These are phyloP conservation scores for Endomychus coccineus DNA, from an alignment of 2,888 invertebrate species.

Conservation along the genomic window DNA sequence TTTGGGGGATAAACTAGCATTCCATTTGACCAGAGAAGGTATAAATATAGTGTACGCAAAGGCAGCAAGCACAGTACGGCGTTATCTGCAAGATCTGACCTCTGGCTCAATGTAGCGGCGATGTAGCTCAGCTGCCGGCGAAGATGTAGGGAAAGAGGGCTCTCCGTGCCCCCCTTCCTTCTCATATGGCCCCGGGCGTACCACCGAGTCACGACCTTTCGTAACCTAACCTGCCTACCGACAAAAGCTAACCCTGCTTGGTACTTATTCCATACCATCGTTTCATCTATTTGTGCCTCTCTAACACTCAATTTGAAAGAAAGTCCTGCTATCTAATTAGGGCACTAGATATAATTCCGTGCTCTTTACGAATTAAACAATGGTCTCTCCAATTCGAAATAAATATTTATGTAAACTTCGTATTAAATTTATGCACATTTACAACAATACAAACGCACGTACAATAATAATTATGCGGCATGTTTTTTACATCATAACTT, in stretches of 20 bases:
- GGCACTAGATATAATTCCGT: too few species aligned
- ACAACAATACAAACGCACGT: too few species aligned
- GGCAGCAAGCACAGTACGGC: constrained; percentile 13
- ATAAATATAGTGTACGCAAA: constrained; percentile 16
- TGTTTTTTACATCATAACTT: too few species aligned
- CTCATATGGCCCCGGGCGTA: constrained; percentile 33
- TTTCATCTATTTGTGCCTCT: too few species aligned
- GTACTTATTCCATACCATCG: constrained; percentile 16
- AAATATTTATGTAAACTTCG: too few species aligned
- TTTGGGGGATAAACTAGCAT: too few species aligned
- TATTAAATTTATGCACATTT: too few species aligned
- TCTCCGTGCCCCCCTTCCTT: constrained; percentile 8
- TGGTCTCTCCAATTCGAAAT: too few species aligned
- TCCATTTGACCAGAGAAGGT: constrained; percentile 11
- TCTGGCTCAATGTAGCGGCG: constrained; percentile 15
- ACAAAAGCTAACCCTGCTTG: constrained; percentile 19
- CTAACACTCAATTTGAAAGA: too few species aligned
- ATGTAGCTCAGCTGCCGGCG: constrained; percentile 16
- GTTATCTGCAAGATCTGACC: constrained; percentile 18
- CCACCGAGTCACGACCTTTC: constrained; percentile 41
- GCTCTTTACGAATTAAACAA: too few species aligned
- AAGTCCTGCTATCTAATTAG: too few species aligned
- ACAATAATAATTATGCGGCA: too few species aligned
- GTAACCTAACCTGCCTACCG: constrained; percentile 40
- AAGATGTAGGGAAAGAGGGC: constrained; percentile 10